phyloP scores from a whole-genome alignment of 1,140 invertebrate genomes.

The Planococcus citri region DNA sequence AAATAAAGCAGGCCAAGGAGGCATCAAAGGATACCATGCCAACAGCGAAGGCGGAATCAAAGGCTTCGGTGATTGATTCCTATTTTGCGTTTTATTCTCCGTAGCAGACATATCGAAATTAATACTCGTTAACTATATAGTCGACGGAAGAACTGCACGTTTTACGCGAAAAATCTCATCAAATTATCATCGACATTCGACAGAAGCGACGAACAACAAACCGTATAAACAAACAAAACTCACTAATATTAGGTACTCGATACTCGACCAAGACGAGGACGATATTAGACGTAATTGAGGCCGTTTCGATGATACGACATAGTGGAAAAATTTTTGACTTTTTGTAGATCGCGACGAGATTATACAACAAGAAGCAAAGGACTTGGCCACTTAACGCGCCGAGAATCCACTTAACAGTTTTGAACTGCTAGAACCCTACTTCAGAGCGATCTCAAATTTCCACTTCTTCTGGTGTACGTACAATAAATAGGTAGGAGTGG shows the following conservation, averaged over 20 bases:
- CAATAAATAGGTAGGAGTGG: conserved; percentile 2
- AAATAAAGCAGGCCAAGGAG: conserved; percentile 28
- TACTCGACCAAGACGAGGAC: too few species aligned
- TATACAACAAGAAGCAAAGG: not conserved
- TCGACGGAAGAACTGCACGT: too few species aligned
- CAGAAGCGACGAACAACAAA: too few species aligned
- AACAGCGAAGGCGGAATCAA: conserved; percentile 26
- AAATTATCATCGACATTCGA: too few species aligned
- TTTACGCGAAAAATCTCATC: too few species aligned
- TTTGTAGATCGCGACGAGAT: not conserved
- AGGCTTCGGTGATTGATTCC: conserved; percentile 10
- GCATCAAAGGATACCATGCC: conserved; percentile 29
- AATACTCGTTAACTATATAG: too few species aligned
- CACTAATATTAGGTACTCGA: too few species aligned
- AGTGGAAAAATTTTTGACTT: not conserved
- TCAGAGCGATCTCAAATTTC: not conserved
- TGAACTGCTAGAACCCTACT: not conserved
- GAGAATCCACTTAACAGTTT: conserved; percentile 2
- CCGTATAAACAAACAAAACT: too few species aligned
- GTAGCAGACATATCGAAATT: not conserved
- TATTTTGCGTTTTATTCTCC: not conserved
- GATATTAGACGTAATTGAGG: too few species aligned
- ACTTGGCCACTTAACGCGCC: not conserved
- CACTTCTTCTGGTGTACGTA: not conserved
- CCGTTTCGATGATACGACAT: too few species aligned